A percentile compares a stretch with the other conserved stretches of the same genome.
Conservation (phyloP, 2,888 invertebrate species). For the Pharmacophagus antenor region DNA sequence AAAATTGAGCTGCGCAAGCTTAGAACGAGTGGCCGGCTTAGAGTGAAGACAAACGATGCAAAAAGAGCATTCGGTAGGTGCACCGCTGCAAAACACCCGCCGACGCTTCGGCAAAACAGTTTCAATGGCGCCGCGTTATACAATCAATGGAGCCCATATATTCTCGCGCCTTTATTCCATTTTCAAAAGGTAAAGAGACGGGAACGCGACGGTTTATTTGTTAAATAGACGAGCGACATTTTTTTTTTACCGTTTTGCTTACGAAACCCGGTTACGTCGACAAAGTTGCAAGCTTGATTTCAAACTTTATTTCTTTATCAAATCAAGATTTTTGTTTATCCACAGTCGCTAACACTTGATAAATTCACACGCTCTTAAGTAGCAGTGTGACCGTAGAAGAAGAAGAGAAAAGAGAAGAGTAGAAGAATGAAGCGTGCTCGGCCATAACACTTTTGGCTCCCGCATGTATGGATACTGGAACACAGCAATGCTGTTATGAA, state of each 20-base stretch:
- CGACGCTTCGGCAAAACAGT: constrained; percentile 27
- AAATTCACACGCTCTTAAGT: not conserved
- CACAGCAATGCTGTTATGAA: no score
- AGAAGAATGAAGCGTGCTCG: no score
- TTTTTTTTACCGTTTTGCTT: constrained; percentile 1
- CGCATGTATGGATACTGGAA: no score
- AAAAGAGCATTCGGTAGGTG: constrained; percentile 34
- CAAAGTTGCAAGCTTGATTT: not conserved
- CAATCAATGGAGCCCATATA: constrained; percentile 32
- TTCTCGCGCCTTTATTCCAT: constrained; percentile 29
- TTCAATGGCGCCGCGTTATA: constrained; percentile 29
- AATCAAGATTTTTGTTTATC: no score
- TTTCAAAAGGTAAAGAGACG: constrained; percentile 29
- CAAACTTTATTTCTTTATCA: not conserved
- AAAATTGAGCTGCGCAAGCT: constrained; percentile 36
- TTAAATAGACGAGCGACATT: constrained; percentile 15
- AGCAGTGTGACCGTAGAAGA: no score
- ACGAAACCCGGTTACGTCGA: not conserved
- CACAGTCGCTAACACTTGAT: not conserved
- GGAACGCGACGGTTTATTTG: constrained; percentile 24
- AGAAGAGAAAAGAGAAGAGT: no score
- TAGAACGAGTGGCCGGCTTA: constrained; percentile 38
- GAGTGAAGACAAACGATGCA: constrained; percentile 39
- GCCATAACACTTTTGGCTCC: no score
- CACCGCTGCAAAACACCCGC: constrained; percentile 32